Evolutionary conservation across 2,888 invertebrate genomes (phyloP).

Genomic region (Volucella inflata): DNA sequence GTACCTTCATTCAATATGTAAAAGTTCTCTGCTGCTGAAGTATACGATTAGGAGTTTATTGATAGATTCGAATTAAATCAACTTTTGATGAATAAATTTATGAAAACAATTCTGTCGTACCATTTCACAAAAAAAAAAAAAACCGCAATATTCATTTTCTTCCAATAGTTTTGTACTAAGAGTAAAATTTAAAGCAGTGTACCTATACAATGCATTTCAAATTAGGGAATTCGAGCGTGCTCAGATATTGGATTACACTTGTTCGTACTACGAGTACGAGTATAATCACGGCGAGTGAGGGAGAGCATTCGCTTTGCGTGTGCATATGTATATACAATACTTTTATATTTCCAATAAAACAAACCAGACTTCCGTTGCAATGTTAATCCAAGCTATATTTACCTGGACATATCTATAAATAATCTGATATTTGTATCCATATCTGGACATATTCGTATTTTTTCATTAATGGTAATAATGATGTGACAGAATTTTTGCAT

Average conservation of each 20-base stretch:
- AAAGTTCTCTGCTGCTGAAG: not conserved
- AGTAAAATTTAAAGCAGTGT: no score
- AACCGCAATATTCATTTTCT: slow-evolving; percentile 4
- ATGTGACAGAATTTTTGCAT: slow-evolving; percentile 37
- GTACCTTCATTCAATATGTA: slow-evolving; percentile 18
- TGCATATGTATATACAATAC: no score
- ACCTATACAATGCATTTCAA: no score
- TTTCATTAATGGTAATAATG: slow-evolving; percentile 13
- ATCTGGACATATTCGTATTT: not conserved
- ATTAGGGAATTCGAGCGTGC: no score
- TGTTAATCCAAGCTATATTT: not conserved
- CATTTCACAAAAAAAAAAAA: not conserved
- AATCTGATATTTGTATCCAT: not conserved
- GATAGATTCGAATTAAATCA: slow-evolving; percentile 13
- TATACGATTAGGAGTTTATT: not conserved
- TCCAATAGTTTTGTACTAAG: no score
- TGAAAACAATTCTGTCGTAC: slow-evolving; percentile 11
- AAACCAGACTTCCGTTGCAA: not conserved
- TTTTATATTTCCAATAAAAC: not conserved
- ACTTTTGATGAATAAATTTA: slow-evolving; percentile 3
- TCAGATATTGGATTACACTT: no score
- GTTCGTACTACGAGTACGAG: no score
- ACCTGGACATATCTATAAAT: not conserved
- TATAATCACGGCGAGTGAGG: no score
- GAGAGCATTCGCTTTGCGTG: no score